Evolutionary conservation across 1,140 invertebrate genomes (phyloP).

Genomic region (Procambarus clarkii): DNA sequence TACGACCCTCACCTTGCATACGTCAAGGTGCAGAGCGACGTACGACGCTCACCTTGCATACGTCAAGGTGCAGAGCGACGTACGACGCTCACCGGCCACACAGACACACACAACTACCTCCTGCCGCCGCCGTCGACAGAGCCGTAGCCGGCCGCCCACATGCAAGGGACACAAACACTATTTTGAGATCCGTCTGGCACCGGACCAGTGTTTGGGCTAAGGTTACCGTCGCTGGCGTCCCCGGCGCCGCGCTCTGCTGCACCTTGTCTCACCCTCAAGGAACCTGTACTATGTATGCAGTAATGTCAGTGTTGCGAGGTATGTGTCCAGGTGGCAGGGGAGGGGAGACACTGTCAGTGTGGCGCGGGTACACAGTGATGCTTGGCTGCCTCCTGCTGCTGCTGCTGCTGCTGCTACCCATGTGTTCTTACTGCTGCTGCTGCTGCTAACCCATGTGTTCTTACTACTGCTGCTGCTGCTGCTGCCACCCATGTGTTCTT

Average conservation of each 20-base stretch:
- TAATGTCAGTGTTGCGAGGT: not conserved
- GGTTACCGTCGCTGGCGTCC: slow-evolving; percentile 5
- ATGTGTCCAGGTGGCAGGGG: not conserved
- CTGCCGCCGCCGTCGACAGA: not conserved
- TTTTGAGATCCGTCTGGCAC: slow-evolving; percentile 20
- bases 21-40: not conserved
- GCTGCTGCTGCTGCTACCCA: no score
- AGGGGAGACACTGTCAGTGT: no score
- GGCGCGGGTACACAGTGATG: no score
- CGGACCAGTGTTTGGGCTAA: slow-evolving; percentile 18
- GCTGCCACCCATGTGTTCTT: no score
- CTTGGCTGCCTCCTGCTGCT: no score
- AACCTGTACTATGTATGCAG: not conserved
- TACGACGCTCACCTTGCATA: not conserved
- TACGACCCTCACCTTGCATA: no score
- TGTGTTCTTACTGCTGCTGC: no score
- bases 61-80: not conserved
- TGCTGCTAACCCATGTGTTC: no score
- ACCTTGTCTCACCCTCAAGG: not conserved
- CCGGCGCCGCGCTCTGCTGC: not conserved
- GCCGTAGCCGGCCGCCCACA: not conserved
- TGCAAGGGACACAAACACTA: slow-evolving; percentile 26
- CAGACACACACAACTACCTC: not conserved
- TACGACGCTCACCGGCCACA: not conserved
- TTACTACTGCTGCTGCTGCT: no score